A percentile compares a stretch with the other conserved stretches of the same genome.
These are phyloP conservation scores for Chloroclystis v-ata DNA, from an alignment of 2,888 invertebrate species.

Conservation along the genomic window DNA sequence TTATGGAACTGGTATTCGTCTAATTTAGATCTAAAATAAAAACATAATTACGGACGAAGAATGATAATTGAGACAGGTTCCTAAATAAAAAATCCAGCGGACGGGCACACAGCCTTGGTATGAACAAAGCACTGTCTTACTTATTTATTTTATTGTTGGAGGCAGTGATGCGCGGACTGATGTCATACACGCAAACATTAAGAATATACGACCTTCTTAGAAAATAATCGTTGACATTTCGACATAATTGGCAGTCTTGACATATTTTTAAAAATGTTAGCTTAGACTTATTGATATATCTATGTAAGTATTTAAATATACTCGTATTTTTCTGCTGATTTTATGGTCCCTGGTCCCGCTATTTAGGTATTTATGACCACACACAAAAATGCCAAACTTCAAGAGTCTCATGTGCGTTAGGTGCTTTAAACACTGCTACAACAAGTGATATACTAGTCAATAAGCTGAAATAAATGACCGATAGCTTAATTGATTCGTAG, in stretches of 20 bases:
- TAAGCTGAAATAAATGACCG: no score
- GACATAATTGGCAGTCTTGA: not conserved
- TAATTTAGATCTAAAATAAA: conserved; percentile 3
- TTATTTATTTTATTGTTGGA: conserved; percentile 44
- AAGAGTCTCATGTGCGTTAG: no score
- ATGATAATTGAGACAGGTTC: conserved; percentile 6
- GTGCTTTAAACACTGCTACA: no score
- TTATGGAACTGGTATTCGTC: conserved; percentile 5
- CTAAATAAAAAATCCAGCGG: conserved; percentile 5
- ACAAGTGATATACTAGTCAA: no score
- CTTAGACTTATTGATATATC: no score
- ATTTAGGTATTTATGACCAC: no score
- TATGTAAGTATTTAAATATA: no score
- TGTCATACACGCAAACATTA: conserved; percentile 47
- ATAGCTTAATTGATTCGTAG: no score
- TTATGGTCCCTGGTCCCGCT: no score
- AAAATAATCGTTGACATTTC: conserved; percentile 25
- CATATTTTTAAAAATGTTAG: no score
- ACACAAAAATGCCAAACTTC: no score
- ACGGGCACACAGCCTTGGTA: conserved; percentile 34
- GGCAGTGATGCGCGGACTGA: conserved; percentile 51
- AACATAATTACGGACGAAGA: conserved; percentile 1
- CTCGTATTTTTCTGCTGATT: no score
- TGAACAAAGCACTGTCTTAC: conserved; percentile 39
- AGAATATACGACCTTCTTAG: conserved; percentile 35